phyloP scores from a whole-genome alignment of 1,140 invertebrate species.

The Drosophila willistoni region DNA sequence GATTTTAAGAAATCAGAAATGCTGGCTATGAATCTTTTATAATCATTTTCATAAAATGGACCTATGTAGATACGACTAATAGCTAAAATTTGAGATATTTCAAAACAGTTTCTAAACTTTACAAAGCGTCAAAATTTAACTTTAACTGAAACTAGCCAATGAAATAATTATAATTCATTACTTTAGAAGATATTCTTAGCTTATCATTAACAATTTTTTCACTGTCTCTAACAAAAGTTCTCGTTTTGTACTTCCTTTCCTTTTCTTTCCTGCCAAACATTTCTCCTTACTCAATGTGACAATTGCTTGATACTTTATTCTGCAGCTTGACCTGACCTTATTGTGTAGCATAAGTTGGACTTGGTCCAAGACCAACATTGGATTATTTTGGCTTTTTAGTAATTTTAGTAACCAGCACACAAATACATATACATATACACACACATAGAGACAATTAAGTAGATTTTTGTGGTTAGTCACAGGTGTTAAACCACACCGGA shows the following conservation, averaged over 20 bases:
- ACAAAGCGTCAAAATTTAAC: no score
- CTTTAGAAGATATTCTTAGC: no score
- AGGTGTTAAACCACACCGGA: slow-evolving; percentile 19
- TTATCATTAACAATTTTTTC: no score
- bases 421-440: neutral
- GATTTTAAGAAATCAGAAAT: no score
- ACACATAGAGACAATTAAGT: slow-evolving; percentile 10
- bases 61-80: no score
- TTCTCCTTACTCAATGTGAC: neutral
- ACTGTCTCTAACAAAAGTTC: neutral
- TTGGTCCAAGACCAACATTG: slow-evolving; percentile 34
- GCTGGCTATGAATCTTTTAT: no score
- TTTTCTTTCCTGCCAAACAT: neutral
- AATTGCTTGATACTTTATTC: slow-evolving; percentile 1
- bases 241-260: neutral
- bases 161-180: no score
- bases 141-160: no score
- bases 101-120: no score
- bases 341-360: slow-evolving; percentile 30
- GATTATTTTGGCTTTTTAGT: slow-evolving; percentile 39
- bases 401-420: slow-evolving; percentile 46
- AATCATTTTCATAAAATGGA: no score
- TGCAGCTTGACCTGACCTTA: slow-evolving; percentile 35
- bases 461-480: slow-evolving; percentile 20
- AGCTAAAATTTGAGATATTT: no score